These are phyloP conservation scores for Drusus annulatus DNA, from an alignment of 1,140 invertebrate genomes.

Conservation along the genomic window DNA sequence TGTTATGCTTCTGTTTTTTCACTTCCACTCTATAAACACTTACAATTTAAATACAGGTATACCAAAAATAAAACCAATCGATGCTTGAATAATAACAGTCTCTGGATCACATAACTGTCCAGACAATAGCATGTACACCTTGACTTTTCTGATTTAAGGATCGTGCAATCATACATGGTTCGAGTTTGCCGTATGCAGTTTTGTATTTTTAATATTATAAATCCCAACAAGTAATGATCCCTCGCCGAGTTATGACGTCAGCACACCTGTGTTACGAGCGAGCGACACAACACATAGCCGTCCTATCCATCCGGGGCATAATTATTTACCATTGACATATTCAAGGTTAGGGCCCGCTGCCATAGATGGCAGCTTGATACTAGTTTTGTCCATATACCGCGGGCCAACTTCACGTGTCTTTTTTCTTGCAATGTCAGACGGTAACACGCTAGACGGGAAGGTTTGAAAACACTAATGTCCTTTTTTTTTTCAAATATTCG, in stretches of 20 bases:
- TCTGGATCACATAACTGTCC: conserved; percentile 1
- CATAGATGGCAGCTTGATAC: conserved; percentile 46
- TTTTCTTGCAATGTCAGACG: conserved; percentile 41
- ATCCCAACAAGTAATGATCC: conserved; percentile 19
- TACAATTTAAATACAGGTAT: too few relatives aligned
- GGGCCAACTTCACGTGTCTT: background rate
- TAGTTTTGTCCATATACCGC: conserved; percentile 12
- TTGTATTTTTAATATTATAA: conserved; percentile 18
- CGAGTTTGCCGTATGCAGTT: background rate
- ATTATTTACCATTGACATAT: conserved; percentile 52
- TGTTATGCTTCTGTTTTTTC: too few relatives aligned
- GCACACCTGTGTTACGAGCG: conserved; percentile 34
- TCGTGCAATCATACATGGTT: conserved; percentile 14
- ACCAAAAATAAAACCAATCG: too few relatives aligned
- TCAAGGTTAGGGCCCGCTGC: conserved; percentile 42
- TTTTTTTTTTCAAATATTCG: too few relatives aligned
- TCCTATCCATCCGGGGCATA: conserved; percentile 41
- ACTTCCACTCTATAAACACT: too few relatives aligned
- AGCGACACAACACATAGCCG: background rate
- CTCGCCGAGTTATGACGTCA: conserved; percentile 30
- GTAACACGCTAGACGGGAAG: conserved; percentile 3
- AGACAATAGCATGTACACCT: conserved; percentile 3
- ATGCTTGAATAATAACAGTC: too few relatives aligned
- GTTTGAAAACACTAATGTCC: too few relatives aligned
- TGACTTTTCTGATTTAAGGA: conserved; percentile 19